Percentiles rank a stretch among this genome's conserved stretches.
phyloP scores from a whole-genome alignment of 2,797 vertebrate genomes.

The Acrocephalus scirpaceus region DNA sequence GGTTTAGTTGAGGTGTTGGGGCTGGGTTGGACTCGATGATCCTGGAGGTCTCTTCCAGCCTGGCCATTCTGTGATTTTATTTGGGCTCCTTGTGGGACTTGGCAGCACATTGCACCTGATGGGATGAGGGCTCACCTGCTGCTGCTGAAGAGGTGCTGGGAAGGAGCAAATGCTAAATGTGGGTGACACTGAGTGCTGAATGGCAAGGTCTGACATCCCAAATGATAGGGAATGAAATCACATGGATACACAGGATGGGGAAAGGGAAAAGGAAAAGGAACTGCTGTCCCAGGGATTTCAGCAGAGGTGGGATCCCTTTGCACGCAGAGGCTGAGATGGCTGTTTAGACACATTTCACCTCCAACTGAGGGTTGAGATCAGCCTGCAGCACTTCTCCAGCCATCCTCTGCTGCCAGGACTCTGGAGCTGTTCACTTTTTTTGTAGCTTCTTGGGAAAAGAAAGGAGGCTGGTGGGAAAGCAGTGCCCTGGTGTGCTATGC shows the following conservation, averaged over 20 bases:
- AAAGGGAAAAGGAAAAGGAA: not conserved
- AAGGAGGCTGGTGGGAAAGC: not conserved
- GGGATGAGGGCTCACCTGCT: not conserved
- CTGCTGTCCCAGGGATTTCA: not conserved
- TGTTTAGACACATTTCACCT: not conserved
- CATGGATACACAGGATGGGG: rapidly evolving
- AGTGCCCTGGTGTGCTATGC: not conserved
- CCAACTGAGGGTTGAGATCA: not conserved
- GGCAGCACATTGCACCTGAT: rapidly evolving
- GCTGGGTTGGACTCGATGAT: too few relatives aligned
- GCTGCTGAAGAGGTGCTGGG: not conserved
- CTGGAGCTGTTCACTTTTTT: not conserved
- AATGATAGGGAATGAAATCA: not conserved
- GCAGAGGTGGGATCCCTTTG: not conserved
- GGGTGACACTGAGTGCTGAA: not conserved
- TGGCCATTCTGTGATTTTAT: too few relatives aligned
- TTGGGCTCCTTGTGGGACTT: not conserved
- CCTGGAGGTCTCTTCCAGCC: too few relatives aligned
- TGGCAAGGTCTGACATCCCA: not conserved
- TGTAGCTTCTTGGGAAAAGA: not conserved
- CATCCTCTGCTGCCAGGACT: not conserved
- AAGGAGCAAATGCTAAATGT: not conserved
- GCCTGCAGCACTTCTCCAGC: not conserved
- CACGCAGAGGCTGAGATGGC: not conserved
- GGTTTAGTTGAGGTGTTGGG: too few relatives aligned